Percentiles rank a stretch among this genome's conserved stretches.
These are phyloP conservation scores for Passerculus sandwichensis DNA, from an alignment of 2,797 vertebrate species.

Conservation along the genomic window DNA sequence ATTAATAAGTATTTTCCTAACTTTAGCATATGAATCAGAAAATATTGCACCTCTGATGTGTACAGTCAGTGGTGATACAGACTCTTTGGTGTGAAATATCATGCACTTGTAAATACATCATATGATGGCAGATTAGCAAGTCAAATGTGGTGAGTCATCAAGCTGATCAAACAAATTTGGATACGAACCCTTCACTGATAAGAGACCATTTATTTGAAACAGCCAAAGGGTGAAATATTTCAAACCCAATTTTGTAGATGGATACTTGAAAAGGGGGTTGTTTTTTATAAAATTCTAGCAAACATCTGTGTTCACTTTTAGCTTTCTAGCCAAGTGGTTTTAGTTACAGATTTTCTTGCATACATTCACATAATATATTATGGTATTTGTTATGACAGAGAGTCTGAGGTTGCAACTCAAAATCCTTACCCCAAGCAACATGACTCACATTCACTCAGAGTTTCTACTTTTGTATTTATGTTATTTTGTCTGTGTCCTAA, in stretches of 20 bases:
- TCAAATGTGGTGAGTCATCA: constrained; percentile 46
- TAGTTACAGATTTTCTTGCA: neutral
- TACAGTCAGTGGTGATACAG: neutral
- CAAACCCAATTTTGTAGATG: neutral
- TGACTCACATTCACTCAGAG: neutral
- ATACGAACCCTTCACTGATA: neutral
- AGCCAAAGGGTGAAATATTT: neutral
- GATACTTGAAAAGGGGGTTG: neutral
- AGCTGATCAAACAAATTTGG: neutral
- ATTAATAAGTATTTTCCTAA: neutral
- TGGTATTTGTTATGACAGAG: neutral
- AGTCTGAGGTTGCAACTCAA: neutral
- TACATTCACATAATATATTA: neutral
- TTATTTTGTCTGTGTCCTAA: neutral
- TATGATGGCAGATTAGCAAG: constrained; percentile 22
- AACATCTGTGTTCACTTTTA: neutral
- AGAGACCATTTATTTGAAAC: neutral
- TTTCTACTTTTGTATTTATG: neutral
- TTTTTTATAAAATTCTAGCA: neutral
- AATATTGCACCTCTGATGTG: neutral
- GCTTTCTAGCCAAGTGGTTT: neutral
- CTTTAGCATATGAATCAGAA: constrained; percentile 10
- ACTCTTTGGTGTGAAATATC: constrained; percentile 20
- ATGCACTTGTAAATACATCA: constrained; percentile 14
- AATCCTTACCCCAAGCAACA: neutral